Evolutionary conservation across 2,797 vertebrate species (phyloP).

Genomic region (Smutsia gigantea): DNA sequence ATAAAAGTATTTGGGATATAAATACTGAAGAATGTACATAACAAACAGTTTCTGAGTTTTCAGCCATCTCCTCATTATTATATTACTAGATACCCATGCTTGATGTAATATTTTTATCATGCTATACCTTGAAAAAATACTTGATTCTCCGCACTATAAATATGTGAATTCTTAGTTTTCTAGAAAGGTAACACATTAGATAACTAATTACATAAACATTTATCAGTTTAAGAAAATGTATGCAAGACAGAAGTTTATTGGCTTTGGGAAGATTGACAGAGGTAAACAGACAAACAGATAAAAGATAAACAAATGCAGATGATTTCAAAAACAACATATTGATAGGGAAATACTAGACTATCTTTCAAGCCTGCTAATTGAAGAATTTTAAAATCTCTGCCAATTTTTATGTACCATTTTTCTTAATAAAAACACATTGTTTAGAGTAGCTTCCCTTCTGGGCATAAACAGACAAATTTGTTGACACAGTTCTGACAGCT

Average conservation of each 20-base stretch:
- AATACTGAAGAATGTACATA: not conserved
- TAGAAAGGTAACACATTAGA: not conserved
- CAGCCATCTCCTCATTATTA: not conserved
- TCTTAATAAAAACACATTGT: conserved; percentile 80
- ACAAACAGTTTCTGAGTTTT: not conserved
- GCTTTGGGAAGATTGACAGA: not conserved
- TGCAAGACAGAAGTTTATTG: not conserved
- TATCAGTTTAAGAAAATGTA: not conserved
- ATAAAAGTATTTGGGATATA: not conserved
- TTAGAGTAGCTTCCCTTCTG: conserved; percentile 85
- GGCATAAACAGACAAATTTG: conserved; percentile 88
- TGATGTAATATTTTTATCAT: not conserved
- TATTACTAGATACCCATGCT: not conserved
- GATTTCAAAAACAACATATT: conserved; percentile 55
- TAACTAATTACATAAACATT: conserved; percentile 31
- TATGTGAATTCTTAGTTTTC: not conserved
- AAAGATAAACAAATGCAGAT: conserved; percentile 64
- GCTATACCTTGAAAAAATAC: not conserved
- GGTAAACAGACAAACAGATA: not conserved
- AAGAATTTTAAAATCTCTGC: conserved; percentile 57
- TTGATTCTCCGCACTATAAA: not conserved
- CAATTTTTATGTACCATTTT: conserved; percentile 72
- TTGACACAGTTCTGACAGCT: conserved; percentile 81
- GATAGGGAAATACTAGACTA: conserved; percentile 42
- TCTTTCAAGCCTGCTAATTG: conserved; percentile 62